A percentile compares a stretch with the other conserved stretches of the same genome.
Conservation (phyloP, 2,113 vertebrate genomes). For the Otocyon megalotis region DNA sequence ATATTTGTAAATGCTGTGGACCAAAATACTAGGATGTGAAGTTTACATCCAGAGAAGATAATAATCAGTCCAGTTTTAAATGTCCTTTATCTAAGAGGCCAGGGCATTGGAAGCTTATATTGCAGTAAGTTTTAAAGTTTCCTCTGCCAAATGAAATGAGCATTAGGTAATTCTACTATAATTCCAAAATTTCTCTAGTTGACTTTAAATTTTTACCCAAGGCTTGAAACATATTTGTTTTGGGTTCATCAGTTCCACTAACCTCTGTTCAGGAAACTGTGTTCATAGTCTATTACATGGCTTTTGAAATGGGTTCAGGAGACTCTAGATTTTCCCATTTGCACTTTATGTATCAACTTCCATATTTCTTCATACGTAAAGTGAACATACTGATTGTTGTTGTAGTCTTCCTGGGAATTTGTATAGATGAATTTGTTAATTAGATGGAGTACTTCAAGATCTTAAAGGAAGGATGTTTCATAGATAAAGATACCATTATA, state of each 20-base stretch:
- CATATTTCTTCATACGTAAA: background rate
- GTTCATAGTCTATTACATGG: background rate
- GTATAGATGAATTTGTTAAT: slow-evolving; percentile 46
- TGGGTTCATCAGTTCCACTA: background rate
- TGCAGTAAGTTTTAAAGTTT: background rate
- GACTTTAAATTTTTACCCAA: background rate
- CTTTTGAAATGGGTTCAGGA: background rate
- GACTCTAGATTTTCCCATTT: background rate
- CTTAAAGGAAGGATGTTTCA: background rate
- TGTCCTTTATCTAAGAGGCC: background rate
- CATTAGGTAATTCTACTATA: slow-evolving; percentile 8
- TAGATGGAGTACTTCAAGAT: background rate
- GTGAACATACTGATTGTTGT: background rate
- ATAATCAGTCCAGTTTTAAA: background rate
- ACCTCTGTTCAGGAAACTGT: background rate
- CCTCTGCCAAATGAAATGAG: background rate
- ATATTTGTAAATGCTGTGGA: background rate
- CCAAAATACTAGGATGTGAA: background rate
- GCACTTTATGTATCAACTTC: background rate
- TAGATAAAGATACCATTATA: background rate
- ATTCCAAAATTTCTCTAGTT: slow-evolving; percentile 25
- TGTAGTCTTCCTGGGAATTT: background rate
- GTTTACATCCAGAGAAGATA: background rate
- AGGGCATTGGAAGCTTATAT: background rate
- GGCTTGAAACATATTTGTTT: background rate